Evolutionary conservation across 2,888 invertebrate species (phyloP).

Genomic region (Drosophila trichaetosa): DNA sequence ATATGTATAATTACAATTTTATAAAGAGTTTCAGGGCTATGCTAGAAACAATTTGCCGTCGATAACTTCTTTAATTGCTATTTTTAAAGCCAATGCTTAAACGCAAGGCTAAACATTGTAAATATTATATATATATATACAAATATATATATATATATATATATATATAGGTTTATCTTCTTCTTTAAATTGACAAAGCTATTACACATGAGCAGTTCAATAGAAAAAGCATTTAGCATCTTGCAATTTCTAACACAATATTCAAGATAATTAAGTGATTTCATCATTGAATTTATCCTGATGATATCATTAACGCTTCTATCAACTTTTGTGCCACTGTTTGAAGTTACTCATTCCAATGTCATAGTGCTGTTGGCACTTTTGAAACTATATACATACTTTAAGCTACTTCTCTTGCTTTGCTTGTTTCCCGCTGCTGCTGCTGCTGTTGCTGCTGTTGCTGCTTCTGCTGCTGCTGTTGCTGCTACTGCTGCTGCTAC

Average conservation of each 20-base stretch:
- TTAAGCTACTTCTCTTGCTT: conserved; percentile 55
- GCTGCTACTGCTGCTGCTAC: conserved; percentile 27
- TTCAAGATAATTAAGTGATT: background rate
- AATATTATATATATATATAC: background rate
- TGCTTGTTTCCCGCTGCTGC: conserved; percentile 48
- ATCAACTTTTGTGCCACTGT: conserved; percentile 28
- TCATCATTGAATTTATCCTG: background rate
- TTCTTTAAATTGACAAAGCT: background rate
- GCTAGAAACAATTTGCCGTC: background rate
- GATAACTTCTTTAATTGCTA: background rate
- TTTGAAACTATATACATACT: conserved; percentile 42
- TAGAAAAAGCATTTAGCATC: background rate
- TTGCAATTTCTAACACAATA: background rate
- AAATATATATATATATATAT: background rate
- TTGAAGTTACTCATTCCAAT: conserved; percentile 19
- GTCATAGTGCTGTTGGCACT: conserved; percentile 48
- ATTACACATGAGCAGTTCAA: background rate
- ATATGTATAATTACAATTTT: background rate
- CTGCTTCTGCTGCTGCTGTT: conserved; percentile 35
- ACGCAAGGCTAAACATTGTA: background rate
- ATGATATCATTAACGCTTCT: background rate
- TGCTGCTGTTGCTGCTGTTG: conserved; percentile 19
- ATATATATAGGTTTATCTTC: background rate
- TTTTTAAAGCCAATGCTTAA: background rate
- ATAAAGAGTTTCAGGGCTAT: background rate